These are phyloP conservation scores for Drosophila paranaensis DNA, from an alignment of 2,888 invertebrate genomes.

Conservation along the genomic window DNA sequence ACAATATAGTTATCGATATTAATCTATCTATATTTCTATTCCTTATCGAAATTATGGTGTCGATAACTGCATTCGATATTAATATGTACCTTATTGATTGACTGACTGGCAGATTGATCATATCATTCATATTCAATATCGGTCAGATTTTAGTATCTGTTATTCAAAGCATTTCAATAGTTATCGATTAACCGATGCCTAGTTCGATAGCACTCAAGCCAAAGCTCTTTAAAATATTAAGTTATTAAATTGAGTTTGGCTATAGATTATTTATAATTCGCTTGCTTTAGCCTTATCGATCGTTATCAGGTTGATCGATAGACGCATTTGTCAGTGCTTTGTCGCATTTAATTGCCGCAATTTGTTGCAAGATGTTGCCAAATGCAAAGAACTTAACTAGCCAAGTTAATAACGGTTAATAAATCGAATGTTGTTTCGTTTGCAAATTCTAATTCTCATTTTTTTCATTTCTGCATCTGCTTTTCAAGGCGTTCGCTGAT, in stretches of 20 bases:
- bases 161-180: too few species aligned
- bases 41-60: too few species aligned
- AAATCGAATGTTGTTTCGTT: constrained; percentile 53
- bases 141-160: background rate
- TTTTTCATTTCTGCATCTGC: constrained; percentile 52
- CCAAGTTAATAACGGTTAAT: constrained; percentile 22
- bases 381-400: constrained; percentile 16
- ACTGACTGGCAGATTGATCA: too few species aligned
- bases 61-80: too few species aligned
- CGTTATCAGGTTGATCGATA: constrained; percentile 13
- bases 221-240: background rate
- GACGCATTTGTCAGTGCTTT: constrained; percentile 19
- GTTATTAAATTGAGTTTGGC: background rate
- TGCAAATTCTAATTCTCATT: constrained; percentile 4
- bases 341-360: constrained; percentile 24
- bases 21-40: too few species aligned
- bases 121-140: too few species aligned
- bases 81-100: too few species aligned
- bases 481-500: constrained; percentile 40
- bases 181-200: background rate
- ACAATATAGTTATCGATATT: too few species aligned
- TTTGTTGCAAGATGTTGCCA: constrained; percentile 18
- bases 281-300: constrained; percentile 10
- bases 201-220: background rate
- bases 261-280: background rate